phyloP scores from a whole-genome alignment of 2,888 invertebrate species.

The Noctua comes region DNA sequence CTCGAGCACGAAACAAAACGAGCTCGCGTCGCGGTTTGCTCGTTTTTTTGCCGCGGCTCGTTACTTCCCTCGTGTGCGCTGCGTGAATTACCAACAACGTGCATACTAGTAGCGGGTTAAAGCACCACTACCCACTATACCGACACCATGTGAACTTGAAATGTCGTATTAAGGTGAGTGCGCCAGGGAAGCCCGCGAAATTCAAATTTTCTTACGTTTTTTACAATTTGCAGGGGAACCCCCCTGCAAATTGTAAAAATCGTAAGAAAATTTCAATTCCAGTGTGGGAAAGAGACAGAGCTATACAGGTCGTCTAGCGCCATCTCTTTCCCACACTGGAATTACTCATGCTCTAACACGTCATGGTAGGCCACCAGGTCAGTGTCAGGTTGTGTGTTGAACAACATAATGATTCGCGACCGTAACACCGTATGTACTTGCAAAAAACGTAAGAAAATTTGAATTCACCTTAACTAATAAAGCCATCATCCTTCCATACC shows the following conservation, averaged over 20 bases:
- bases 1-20: constrained; percentile 74
- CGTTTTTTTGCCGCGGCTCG: constrained; percentile 81
- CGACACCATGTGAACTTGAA: constrained; percentile 48
- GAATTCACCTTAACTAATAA: constrained; percentile 13
- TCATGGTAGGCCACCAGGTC: no score
- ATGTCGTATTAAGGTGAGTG: constrained; percentile 27
- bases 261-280: no score
- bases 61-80: constrained; percentile 74
- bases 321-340: no score
- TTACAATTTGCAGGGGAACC: no score
- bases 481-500: constrained; percentile 27
- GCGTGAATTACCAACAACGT: constrained; percentile 73
- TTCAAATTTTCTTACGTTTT: not conserved
- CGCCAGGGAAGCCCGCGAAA: not conserved
- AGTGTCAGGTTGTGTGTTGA: not conserved
- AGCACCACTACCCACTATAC: constrained; percentile 36
- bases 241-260: no score
- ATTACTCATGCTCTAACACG: no score
- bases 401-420: no score
- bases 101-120: constrained; percentile 29
- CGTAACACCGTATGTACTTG: no score
- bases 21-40: constrained; percentile 71
- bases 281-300: no score
- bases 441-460: no score
- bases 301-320: no score